Percentiles rank a stretch among this genome's conserved stretches.
Conservation (phyloP, 2,797 vertebrate genomes). For the Crocidura indochinensis region DNA sequence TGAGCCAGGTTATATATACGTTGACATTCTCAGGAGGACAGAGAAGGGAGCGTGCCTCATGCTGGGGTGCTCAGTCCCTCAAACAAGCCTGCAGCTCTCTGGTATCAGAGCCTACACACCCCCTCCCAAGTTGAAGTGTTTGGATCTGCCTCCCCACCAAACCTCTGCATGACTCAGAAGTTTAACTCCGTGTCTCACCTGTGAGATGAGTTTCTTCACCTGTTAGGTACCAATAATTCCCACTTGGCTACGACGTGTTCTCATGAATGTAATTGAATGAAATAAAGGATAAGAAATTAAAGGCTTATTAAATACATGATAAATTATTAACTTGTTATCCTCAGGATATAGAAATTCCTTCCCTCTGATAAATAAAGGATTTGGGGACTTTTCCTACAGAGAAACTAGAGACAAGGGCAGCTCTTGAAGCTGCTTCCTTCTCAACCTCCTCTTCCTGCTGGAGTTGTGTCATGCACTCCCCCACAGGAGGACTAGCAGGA, state of each 20-base stretch:
- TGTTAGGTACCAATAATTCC: background rate
- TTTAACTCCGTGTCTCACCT: background rate
- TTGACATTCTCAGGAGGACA: background rate
- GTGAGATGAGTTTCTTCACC: background rate
- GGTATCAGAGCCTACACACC: background rate
- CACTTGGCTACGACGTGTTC: background rate
- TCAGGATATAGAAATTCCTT: background rate
- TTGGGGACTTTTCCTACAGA: background rate
- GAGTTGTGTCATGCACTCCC: background rate
- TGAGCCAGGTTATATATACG: background rate
- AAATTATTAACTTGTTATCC: constrained; percentile 10
- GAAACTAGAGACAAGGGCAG: background rate
- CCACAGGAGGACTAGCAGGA: background rate
- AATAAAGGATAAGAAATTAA: background rate
- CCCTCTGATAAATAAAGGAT: background rate
- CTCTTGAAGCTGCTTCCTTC: background rate
- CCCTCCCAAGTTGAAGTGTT: background rate
- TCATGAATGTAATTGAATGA: constrained; percentile 34
- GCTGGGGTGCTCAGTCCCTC: background rate
- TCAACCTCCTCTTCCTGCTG: background rate
- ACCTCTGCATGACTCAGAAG: background rate
- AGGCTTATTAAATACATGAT: background rate
- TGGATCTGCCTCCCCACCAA: background rate
- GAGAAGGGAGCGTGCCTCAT: background rate
- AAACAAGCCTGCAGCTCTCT: background rate